phyloP scores from a whole-genome alignment of 2,797 vertebrate genomes.

The Acanthis flammea region DNA sequence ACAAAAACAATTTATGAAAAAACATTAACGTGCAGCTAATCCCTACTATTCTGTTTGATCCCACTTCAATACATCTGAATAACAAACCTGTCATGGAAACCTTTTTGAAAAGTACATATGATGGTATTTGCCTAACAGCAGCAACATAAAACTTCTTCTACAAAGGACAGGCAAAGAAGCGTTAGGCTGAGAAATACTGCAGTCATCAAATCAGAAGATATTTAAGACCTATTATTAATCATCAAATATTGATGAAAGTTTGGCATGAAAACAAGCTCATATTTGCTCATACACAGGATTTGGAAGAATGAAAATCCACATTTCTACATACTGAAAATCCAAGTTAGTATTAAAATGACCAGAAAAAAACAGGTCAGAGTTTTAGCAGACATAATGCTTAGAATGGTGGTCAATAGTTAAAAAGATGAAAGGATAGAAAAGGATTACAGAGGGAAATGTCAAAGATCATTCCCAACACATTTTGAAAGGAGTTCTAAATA shows the following conservation, averaged over 20 bases:
- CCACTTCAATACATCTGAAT: background rate
- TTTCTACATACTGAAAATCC: background rate
- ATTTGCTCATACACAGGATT: background rate
- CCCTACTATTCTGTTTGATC: background rate
- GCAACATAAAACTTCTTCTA: background rate
- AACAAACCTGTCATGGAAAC: background rate
- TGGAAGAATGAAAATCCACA: background rate
- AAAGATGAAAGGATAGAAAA: background rate
- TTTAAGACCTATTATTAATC: background rate
- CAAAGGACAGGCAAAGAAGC: background rate
- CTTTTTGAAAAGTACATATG: background rate
- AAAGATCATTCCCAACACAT: background rate
- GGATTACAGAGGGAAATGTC: background rate
- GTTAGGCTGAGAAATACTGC: background rate
- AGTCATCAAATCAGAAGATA: background rate
- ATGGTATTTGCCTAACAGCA: background rate
- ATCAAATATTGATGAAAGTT: background rate
- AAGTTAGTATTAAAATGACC: background rate
- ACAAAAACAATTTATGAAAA: background rate
- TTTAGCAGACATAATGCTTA: background rate
- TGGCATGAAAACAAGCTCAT: background rate
- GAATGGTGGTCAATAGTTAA: background rate
- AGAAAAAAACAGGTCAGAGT: background rate
- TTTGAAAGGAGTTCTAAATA: slow-evolving; percentile 13
- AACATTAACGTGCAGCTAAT: background rate